Conservation (phyloP, 2,113 vertebrate species). For the Zeus faber region DNA sequence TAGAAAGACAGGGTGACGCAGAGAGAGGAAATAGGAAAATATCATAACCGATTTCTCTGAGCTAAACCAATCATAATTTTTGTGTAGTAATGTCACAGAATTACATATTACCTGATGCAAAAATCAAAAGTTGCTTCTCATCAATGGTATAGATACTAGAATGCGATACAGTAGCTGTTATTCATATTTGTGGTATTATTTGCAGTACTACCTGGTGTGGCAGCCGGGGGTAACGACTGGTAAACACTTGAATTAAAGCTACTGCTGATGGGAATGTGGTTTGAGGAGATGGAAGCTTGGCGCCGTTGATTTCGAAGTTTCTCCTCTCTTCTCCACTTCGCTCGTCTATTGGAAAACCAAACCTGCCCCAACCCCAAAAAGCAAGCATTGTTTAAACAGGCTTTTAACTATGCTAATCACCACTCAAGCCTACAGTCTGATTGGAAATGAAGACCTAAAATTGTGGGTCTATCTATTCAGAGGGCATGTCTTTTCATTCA, state of each 20-base stretch:
- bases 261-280: slow-evolving; percentile 97
- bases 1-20: slow-evolving; percentile 51
- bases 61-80: too few species aligned
- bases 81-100: too few species aligned
- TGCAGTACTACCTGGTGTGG: slow-evolving; percentile 82
- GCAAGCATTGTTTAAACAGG: too few species aligned
- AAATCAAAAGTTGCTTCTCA: background rate
- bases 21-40: too few species aligned
- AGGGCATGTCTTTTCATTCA: too few species aligned
- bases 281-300: slow-evolving; percentile 92
- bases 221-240: slow-evolving; percentile 90
- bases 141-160: background rate
- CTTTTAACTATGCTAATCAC: too few species aligned
- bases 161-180: background rate
- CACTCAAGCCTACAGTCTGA: too few species aligned
- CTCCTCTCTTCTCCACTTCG: slow-evolving; percentile 98
- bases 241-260: slow-evolving; percentile 96
- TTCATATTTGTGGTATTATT: background rate
- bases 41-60: too few species aligned
- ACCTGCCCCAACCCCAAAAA: too few species aligned
- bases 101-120: too few species aligned
- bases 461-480: too few species aligned
- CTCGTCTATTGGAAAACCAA: slow-evolving; percentile 98
- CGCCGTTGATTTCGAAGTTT: slow-evolving; percentile 95
- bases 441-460: too few species aligned